Evolutionary conservation across 1,140 invertebrate genomes (phyloP).

Genomic region (Drosophila takahashii): DNA sequence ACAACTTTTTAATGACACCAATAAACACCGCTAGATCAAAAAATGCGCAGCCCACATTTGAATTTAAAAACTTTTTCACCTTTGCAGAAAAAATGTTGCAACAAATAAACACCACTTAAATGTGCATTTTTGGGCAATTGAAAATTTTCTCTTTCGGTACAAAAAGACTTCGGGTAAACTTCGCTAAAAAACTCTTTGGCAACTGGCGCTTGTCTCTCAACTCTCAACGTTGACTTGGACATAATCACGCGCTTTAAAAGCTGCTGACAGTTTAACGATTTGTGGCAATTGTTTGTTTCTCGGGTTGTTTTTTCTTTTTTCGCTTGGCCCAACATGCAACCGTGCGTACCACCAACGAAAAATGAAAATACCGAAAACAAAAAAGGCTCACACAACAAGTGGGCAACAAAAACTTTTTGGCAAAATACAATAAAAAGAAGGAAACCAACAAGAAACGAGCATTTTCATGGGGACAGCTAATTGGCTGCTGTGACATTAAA

Average conservation of each 20-base stretch:
- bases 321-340: slow-evolving; percentile 61
- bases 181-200: slow-evolving; percentile 30
- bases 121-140: slow-evolving; percentile 68
- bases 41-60: slow-evolving; percentile 9
- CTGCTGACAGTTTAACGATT: slow-evolving; percentile 84
- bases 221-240: slow-evolving; percentile 65
- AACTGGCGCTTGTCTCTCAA: slow-evolving; percentile 52
- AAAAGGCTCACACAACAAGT: slow-evolving; percentile 36
- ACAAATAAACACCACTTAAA: slow-evolving; percentile 44
- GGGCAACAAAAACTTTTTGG: slow-evolving; percentile 39
- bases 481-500: slow-evolving; percentile 83
- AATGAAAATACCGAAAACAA: slow-evolving; percentile 49
- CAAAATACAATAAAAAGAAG: slow-evolving; percentile 38
- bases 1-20: neutral
- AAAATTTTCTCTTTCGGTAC: slow-evolving; percentile 65
- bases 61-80: slow-evolving; percentile 12
- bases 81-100: slow-evolving; percentile 38
- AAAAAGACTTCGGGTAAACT: slow-evolving; percentile 12
- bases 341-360: slow-evolving; percentile 67
- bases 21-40: too few species aligned
- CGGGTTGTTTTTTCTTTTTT: slow-evolving; percentile 46
- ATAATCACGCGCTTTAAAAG: slow-evolving; percentile 80
- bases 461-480: slow-evolving; percentile 81
- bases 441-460: slow-evolving; percentile 58
- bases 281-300: slow-evolving; percentile 78